A percentile compares a stretch with the other conserved stretches of the same genome.
phyloP scores from a whole-genome alignment of 2,888 invertebrate species.

The Dasysyrphus tricinctus region DNA sequence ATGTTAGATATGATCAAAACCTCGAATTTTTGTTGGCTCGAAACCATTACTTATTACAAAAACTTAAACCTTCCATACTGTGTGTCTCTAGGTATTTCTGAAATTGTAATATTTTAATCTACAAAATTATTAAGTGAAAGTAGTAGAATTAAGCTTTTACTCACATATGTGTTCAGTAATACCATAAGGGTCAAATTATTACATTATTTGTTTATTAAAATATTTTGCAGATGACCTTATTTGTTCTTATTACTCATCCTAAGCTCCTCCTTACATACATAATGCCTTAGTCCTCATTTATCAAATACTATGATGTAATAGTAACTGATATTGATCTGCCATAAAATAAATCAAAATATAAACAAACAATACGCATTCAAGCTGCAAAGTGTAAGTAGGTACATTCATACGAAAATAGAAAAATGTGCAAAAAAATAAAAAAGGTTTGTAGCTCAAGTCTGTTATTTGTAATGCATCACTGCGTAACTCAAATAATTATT shows the following conservation, averaged over 20 bases:
- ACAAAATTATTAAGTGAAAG: no score
- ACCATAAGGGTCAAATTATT: no score
- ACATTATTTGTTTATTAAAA: background rate
- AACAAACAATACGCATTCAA: conserved; percentile 32
- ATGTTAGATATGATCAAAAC: no score
- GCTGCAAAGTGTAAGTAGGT: conserved; percentile 19
- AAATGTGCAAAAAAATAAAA: conserved; percentile 2
- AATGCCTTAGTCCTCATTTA: background rate
- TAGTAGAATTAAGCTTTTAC: no score
- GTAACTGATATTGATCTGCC: conserved; percentile 33
- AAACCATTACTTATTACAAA: no score
- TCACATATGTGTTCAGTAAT: no score
- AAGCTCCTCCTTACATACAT: background rate
- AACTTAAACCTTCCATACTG: no score
- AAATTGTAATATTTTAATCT: no score
- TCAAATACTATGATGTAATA: conserved; percentile 7
- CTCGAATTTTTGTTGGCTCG: no score
- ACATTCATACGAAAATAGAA: background rate
- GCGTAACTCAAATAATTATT: conserved; percentile 9
- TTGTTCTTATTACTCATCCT: background rate
- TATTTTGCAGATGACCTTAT: background rate
- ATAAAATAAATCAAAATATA: background rate
- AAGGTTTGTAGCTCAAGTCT: conserved; percentile 58
- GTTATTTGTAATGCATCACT: conserved; percentile 32
- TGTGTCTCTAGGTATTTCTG: no score